Evolutionary conservation across 2,113 vertebrate species (phyloP).

Genomic region (Aptenodytes patagonicus): DNA sequence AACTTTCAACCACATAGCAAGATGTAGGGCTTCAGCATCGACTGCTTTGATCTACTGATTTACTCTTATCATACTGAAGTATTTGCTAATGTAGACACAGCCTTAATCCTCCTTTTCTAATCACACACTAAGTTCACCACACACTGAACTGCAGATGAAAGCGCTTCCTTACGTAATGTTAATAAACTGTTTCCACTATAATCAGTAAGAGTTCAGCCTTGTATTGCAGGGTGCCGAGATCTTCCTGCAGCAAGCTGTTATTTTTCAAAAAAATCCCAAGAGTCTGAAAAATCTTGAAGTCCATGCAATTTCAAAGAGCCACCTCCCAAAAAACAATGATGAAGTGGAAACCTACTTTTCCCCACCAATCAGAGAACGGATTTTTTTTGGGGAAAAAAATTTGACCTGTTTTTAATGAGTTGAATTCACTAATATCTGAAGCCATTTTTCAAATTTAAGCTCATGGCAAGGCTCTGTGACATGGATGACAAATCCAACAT

Average conservation of each 20-base stretch:
- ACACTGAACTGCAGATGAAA: neutral
- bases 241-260: neutral
- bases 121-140: neutral
- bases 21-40: neutral
- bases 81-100: neutral
- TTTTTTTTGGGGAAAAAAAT: neutral
- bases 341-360: neutral
- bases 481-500: neutral
- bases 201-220: neutral
- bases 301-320: neutral
- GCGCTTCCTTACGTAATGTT: neutral
- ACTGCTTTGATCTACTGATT: neutral
- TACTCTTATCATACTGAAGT: neutral
- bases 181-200: neutral
- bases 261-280: neutral
- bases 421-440: neutral
- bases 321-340: neutral
- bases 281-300: neutral
- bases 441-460: neutral
- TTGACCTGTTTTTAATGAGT: neutral
- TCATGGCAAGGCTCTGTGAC: neutral
- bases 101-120: neutral
- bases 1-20: neutral
- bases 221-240: neutral
- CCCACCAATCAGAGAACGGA: neutral